These are phyloP conservation scores for Myioborus miniatus DNA, from an alignment of 2,797 vertebrate genomes.

Conservation along the genomic window DNA sequence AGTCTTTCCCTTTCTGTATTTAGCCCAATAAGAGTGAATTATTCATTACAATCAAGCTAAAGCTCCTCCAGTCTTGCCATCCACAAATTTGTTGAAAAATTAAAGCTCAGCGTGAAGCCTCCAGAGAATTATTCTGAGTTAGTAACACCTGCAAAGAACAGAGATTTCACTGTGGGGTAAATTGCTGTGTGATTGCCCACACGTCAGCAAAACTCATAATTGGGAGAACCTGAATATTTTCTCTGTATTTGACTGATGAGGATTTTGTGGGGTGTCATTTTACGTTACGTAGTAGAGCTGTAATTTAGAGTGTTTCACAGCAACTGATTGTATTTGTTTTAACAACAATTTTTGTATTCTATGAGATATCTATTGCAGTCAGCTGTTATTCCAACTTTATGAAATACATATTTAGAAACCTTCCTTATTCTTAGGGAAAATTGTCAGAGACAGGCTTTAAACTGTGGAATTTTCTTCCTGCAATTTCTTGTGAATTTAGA, in stretches of 20 bases:
- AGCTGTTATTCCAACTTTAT: background rate
- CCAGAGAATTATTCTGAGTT: conserved; percentile 25
- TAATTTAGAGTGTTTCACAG: background rate
- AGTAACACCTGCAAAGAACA: conserved; percentile 64
- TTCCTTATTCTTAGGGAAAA: background rate
- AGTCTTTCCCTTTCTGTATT: conserved; percentile 5
- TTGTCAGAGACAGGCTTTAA: background rate
- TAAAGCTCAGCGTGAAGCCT: background rate
- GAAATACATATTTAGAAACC: background rate
- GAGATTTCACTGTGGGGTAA: conserved; percentile 40
- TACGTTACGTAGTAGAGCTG: background rate
- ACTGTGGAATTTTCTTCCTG: background rate
- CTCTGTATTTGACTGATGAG: background rate
- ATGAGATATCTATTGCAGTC: background rate
- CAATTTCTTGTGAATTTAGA: conserved; percentile 13
- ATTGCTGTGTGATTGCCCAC: conserved; percentile 3
- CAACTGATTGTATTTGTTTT: background rate
- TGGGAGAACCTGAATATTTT: conserved; percentile 34
- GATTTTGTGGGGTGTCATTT: conserved; percentile 13
- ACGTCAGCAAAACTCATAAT: conserved; percentile 23
- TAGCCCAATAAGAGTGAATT: conserved; percentile 23
- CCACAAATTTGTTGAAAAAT: conserved; percentile 46
- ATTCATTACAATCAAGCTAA: conserved; percentile 45
- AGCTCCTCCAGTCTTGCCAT: background rate
- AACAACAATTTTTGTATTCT: background rate